phyloP scores from a whole-genome alignment of 23 tunicate genomes.

The Trididemnum clinides region DNA sequence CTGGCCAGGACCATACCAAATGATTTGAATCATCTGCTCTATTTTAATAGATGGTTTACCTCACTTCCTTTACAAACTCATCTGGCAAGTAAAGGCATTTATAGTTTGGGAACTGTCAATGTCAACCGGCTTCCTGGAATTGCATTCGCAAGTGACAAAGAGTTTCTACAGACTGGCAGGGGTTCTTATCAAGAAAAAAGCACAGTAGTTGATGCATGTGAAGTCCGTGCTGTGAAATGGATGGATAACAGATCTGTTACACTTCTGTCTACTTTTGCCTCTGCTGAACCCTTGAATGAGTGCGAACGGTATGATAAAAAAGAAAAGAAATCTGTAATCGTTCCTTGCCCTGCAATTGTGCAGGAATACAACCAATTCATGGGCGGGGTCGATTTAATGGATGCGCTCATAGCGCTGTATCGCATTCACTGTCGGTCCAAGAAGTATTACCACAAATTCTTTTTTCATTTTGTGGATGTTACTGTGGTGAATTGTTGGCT shows the following conservation, averaged over 20 bases:
- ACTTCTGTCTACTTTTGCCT: conserved; percentile 5
- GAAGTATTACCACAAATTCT: conserved; percentile 4
- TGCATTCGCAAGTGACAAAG: not conserved
- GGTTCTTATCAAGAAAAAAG: not conserved
- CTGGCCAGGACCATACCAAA: not conserved
- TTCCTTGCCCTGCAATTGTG: not conserved
- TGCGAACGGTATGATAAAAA: conserved; percentile 15
- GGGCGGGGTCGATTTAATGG: conserved; percentile 14
- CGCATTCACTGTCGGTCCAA: not conserved
- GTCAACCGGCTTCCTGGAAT: conserved; percentile 5
- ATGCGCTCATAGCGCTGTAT: conserved; percentile 13
- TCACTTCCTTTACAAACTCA: not conserved
- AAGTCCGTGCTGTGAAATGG: not conserved
- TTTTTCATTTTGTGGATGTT: conserved; percentile 5
- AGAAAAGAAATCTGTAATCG: no score
- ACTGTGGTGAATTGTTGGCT: conserved; percentile 5
- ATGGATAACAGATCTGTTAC: not conserved
- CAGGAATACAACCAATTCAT: not conserved
- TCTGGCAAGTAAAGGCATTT: not conserved
- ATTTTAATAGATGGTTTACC: conserved; percentile 20
- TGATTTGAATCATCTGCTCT: conserved; percentile 6
- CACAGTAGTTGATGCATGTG: not conserved
- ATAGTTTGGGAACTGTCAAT: conserved; percentile 4
- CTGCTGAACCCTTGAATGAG: conserved; percentile 6
- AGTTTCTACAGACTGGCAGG: not conserved